Evolutionary conservation across 2,888 invertebrate species (phyloP).

Genomic region (Ennomos fuscantarius): DNA sequence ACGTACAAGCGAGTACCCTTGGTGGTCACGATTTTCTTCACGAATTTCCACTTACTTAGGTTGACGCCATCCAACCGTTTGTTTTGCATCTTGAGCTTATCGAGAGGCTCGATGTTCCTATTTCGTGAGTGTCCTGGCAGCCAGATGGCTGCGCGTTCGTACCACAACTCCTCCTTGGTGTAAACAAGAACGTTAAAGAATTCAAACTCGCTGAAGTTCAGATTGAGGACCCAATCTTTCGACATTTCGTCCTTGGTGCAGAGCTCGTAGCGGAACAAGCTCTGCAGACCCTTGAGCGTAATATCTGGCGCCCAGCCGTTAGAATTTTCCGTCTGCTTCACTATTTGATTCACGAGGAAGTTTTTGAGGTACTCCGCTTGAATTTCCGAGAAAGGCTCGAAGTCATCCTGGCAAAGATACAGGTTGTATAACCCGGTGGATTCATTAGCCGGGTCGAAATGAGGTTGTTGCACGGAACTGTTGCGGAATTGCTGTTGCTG

Average conservation of each 20-base stretch:
- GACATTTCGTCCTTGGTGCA: slow-evolving; percentile 60
- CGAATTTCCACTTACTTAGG: slow-evolving; percentile 73
- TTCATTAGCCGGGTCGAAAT: slow-evolving; percentile 1
- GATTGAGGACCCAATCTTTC: slow-evolving; percentile 64
- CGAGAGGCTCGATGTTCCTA: slow-evolving; percentile 62
- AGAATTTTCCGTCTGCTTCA: slow-evolving; percentile 50
- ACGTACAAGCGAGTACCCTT: slow-evolving; percentile 75
- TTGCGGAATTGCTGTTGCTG: not conserved
- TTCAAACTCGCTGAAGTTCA: slow-evolving; percentile 63
- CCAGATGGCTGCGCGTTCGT: slow-evolving; percentile 76
- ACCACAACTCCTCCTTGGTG: slow-evolving; percentile 74
- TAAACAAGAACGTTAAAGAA: slow-evolving; percentile 68
- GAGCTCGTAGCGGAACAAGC: slow-evolving; percentile 63
- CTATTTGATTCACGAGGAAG: slow-evolving; percentile 62
- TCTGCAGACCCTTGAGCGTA: slow-evolving; percentile 65
- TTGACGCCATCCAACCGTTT: slow-evolving; percentile 57
- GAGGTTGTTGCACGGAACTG: not conserved
- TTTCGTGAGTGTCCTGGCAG: slow-evolving; percentile 71
- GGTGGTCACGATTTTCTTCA: slow-evolving; percentile 64
- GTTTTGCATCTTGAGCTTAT: slow-evolving; percentile 72
- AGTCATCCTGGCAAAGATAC: slow-evolving; percentile 73
- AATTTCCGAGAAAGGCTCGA: slow-evolving; percentile 55
- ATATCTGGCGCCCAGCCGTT: slow-evolving; percentile 64
- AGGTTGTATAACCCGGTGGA: slow-evolving; percentile 46
- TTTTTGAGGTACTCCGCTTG: slow-evolving; percentile 62